Base-by-base conservation (phyloP, 37 sponge, comb jelly and placozoan species). In the Agelas oroides region DNA sequence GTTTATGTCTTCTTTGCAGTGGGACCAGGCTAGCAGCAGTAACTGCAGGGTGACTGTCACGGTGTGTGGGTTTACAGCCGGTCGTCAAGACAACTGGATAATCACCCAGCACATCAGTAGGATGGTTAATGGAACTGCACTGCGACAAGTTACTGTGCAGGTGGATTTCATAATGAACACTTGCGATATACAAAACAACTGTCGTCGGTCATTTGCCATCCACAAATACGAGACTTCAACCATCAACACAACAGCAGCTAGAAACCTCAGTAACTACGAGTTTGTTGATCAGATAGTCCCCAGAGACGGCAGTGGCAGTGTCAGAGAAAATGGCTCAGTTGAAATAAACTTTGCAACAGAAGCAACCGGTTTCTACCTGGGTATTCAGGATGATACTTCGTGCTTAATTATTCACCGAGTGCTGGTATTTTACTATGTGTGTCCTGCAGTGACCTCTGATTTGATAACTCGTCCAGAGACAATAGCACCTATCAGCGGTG, bases 361-460 rank as follows among this genome's bases (percentile, higher is more conserved):
- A 11, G 38, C 68, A 35, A n/a, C 67, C 1, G 56, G 38, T 28
- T n/a, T 83, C 39, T 89, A 83, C 36, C 23, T 89, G 27, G 78
- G 79, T 24, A 34, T 84, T 16, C 15, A 12, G 32, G 84, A 83
- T 31, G 38, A 23, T 40, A 81, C 77, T 65, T 38, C 89, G 5
- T 89, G 89, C 60, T 23, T 76, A 19, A 14, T 37, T 28, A 57
- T 89, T 35, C 3, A 31, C 33, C 71, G 79, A 35, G 34, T 89
- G 24, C n/a, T 78, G 28, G 79, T 89, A 20, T 89, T 71, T 57
- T 89, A 89, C 59, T 39, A 76, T 60, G 77, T 83, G 30, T 89
- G 89, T 71, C 82, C 77, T 34, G 55, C 17, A 35, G 81, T 55
- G 23, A 67, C 34, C 35, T 52, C 67, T 6, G 81, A 56, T 65